Conservation (phyloP, 92 coral and sea anemone genomes). For the Muricea muricata region DNA sequence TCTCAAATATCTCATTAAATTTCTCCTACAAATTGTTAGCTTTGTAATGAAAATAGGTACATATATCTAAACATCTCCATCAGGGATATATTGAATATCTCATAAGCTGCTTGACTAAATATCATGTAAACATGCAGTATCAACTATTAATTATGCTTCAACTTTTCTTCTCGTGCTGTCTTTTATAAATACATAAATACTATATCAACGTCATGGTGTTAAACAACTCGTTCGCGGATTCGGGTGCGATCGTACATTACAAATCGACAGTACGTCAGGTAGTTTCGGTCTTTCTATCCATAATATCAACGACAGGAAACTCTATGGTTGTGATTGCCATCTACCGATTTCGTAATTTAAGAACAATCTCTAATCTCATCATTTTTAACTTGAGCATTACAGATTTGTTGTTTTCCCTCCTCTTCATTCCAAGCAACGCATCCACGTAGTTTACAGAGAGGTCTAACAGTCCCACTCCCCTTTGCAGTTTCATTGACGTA, state of each 20-base stretch:
- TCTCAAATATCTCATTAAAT: too few relatives aligned
- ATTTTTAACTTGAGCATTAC: conserved; percentile 39
- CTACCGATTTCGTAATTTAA: conserved; percentile 25
- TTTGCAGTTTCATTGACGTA: neutral
- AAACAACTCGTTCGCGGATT: neutral
- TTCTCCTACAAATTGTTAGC: too few relatives aligned
- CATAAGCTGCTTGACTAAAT: too few relatives aligned
- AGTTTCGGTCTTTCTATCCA: neutral
- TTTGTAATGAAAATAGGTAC: too few relatives aligned
- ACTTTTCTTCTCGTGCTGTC: too few relatives aligned
- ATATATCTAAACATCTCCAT: too few relatives aligned
- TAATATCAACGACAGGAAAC: neutral
- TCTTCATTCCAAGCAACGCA: neutral
- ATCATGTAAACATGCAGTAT: too few relatives aligned
- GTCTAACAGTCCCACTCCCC: neutral
- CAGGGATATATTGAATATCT: too few relatives aligned
- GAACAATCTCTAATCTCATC: conserved; percentile 20
- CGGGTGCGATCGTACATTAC: neutral
- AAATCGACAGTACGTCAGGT: neutral
- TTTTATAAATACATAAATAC: too few relatives aligned
- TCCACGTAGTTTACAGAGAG: too few relatives aligned
- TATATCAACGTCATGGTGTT: neutral
- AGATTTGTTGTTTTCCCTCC: neutral
- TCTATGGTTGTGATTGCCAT: conserved; percentile 27
- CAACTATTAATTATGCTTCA: too few relatives aligned